A percentile compares a stretch with the other conserved stretches of the same genome.
These are phyloP conservation scores for Porites australiensis DNA, from an alignment of 64 coral and sea anemone species.

Conservation along the genomic window DNA sequence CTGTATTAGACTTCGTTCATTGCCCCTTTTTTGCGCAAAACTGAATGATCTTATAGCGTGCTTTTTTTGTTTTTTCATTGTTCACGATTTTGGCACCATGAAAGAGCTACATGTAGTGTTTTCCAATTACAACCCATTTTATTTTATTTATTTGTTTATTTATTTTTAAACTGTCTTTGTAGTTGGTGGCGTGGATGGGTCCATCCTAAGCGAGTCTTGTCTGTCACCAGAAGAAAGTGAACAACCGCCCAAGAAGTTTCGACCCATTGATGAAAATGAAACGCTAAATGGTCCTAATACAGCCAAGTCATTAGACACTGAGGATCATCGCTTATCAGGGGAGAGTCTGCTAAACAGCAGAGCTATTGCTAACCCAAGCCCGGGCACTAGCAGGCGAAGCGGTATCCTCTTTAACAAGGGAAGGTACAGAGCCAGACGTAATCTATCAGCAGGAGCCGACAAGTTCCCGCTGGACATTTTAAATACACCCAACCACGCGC, in stretches of 20 bases:
- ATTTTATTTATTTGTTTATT: no score
- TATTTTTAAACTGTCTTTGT: neutral
- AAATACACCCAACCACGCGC: constrained; percentile 23
- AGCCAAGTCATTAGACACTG: constrained; percentile 17
- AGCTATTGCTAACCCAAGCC: constrained; percentile 95
- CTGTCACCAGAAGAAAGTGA: constrained; percentile 28
- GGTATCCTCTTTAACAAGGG: constrained; percentile 99
- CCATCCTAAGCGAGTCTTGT: constrained; percentile 13
- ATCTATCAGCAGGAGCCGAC: constrained; percentile 52
- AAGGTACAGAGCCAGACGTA: constrained; percentile 79
- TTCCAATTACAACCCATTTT: no score
- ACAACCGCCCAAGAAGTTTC: constrained; percentile 22
- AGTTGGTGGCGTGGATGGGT: constrained; percentile 4
- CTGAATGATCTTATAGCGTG: no score
- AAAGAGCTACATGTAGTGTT: no score
- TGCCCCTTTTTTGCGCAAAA: no score
- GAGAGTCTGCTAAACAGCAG: constrained; percentile 43
- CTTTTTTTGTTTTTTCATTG: no score
- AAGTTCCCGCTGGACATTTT: constrained; percentile 13
- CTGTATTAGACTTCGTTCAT: no score
- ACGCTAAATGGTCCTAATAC: neutral
- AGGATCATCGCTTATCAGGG: constrained; percentile 28
- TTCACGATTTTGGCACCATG: no score
- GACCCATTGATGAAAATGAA: constrained; percentile 31
- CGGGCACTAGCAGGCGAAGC: constrained; percentile 94